Base-by-base conservation (phyloP, 2,888 invertebrate genomes). In the Limnephilus lunatus region DNA sequence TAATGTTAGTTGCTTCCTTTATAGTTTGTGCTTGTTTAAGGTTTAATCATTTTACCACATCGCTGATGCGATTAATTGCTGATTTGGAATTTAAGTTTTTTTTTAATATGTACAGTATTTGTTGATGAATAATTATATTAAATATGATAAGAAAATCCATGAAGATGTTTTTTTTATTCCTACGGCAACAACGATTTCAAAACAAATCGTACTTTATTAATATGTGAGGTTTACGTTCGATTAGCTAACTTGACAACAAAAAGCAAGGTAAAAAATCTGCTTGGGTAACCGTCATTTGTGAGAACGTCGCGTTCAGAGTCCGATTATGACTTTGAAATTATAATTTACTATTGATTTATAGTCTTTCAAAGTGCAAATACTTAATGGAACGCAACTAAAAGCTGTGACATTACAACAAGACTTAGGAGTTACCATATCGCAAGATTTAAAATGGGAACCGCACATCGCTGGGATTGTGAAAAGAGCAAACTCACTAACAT, bases 51-150 rank as follows among this genome's bases (percentile, higher is more conserved):
- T 68, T 68, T 68, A 68, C 68, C 68, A 68, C 68, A 7, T 68
- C 25, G 53, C 53, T 19, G 14, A 68, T 2, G 53, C 53, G 53
- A 68, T 68, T 68, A 68, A 68, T 68, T 68, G 25, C 68, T 68
- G n/a, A 68, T 25, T 68, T 68, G 68, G 68, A n/a, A 68, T 68
- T 68, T 68, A 25, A 68, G 68, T 68, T 68, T 85, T 85, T 82
- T 30, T 31, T 31, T 53, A 53, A 87, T 48, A 15, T 87, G 87
- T 87, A 87, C 87, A 87, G 87, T 87, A 86, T 86, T 86, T 86
- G 85, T 86, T 53, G 30, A 87, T 87, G 53, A 87, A 87, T 87
- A 87, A 87, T 87, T 48, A 48, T 48, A 48, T 48, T 31, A 87
- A 87, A 87, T 48, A 87, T 68, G 53, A n/a, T 31, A 87, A 86